Base-by-base conservation (phyloP, 2,888 invertebrate species). In the Eristalis arbustorum region DNA sequence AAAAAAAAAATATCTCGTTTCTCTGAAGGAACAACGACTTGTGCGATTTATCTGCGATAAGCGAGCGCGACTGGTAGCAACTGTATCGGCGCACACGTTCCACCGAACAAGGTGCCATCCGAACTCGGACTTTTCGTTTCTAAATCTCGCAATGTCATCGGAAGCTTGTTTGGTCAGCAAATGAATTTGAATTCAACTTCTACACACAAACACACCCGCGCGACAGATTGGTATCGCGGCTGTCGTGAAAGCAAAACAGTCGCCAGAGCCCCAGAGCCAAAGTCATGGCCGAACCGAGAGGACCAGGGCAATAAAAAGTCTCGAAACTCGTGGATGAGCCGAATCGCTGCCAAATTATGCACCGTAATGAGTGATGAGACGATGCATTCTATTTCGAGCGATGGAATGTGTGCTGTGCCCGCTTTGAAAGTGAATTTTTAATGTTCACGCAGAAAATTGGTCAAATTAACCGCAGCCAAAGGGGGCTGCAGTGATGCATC, bases 381-480 rank as follows among this genome's bases (percentile, higher is more conserved):
- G 28, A 59, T 31, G 40, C 61, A 61, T 66, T 69, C 25, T 49
- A 49, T 49, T 49, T 49, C 8, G 8, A 8, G 18, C 49, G 49
- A n/a, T 18, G 18, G 8, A 18, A n/a, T n/a, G n/a, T n/a, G n/a
- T 57, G 42, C 5, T 49, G 42, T 5, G 11, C 28, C 22, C 37
- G 57, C 62, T 66, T 69, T 62, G 61, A 79, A 84, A 71, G 80
- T 66, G 40, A 61, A 77, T 80, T 64, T n/a, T 28, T 18, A 59
- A 63, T 67, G 76, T 69, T 64, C 49, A 69, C 78, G 66, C 68
- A 82, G 25, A 2, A 79, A 87, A 83, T 87, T 87, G 87, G 87
- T 59, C 83, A 79, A 83, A 78, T 82, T 82, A 74, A 87, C 77
- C 56, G 34, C 67, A 63, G 31, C 63, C 14, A 71, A 63, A 57